These are phyloP conservation scores for Sphecodes monilicornis DNA, from an alignment of 2,888 invertebrate genomes.

Conservation along the genomic window DNA sequence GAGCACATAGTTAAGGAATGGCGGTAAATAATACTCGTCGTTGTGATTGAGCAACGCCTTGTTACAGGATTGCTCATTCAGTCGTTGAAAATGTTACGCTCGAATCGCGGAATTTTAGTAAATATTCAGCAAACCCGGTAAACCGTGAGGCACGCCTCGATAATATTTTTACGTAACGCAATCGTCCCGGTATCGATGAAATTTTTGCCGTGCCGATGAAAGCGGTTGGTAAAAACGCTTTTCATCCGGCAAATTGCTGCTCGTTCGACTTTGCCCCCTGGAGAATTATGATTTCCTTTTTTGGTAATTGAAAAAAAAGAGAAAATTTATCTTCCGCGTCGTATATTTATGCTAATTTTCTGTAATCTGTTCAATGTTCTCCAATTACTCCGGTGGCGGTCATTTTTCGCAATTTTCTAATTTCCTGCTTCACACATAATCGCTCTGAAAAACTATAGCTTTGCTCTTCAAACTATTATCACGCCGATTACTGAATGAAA, in stretches of 20 bases:
- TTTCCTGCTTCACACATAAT: neutral
- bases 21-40: neutral
- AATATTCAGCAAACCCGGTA: neutral
- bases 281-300: neutral
- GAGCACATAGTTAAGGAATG: neutral
- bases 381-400: neutral
- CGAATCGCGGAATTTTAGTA: constrained; percentile 20
- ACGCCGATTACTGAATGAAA: neutral
- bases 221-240: neutral
- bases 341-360: neutral
- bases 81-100: neutral
- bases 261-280: neutral
- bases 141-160: constrained; percentile 7
- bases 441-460: constrained; percentile 7
- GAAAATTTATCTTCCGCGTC: neutral
- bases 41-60: neutral
- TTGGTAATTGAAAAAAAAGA: neutral
- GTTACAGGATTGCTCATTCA: neutral
- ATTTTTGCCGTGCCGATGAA: constrained; percentile 1
- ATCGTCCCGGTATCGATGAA: constrained; percentile 19
- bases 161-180: constrained; percentile 43
- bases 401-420: constrained; percentile 10
- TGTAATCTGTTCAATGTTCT: neutral
- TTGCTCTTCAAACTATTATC: neutral
- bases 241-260: neutral